Base-by-base conservation (phyloP, 2,113 vertebrate genomes). In the Buteo buteo region DNA sequence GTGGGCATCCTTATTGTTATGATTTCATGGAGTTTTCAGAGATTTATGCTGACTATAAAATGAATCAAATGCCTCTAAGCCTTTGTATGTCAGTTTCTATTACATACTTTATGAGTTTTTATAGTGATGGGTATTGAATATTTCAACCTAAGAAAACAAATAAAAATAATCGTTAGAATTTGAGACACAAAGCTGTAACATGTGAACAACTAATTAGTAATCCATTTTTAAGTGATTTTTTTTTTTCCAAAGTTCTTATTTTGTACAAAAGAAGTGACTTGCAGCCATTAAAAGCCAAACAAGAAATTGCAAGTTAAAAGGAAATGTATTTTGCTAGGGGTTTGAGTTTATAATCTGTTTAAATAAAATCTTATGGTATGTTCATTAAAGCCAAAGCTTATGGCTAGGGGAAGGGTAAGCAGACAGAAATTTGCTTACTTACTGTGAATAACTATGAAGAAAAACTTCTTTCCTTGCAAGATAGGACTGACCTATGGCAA, bases 401-500 rank as follows among this genome's bases (percentile, higher is more conserved):
- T 79, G 38, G 5, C 10, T 59, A 58, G 6, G 3, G 17, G 25
- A 64, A 25, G 17, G 11, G 6, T 45, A 67, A 85, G 10, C 7
- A 74, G 38, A 10, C 1, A 76, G 57, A 82, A 71, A 54, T 82
- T 82, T 66, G 6, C 9, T 38, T 81, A 38, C 7, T 73, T 82
- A 32, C 3, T 73, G 3, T 52, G 16, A 15, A 44, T 26, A 64
- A 55, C 29, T 28, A 6, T 6, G 4, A 77, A 50, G 34, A 58
- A 62, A 81, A 42, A 40, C 40, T 40, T 40, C 57, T 54, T 64
- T 44, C 8, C 44, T 65, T 73, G 19, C 10, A 69, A 84, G 26
- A 16, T 18, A 34, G 2, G 5, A 42, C 17, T 4, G 1, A 47
- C 8, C 11, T 58, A 36, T 2, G 3, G 15, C 26, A 61, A 73